phyloP scores from a whole-genome alignment of 2,797 vertebrate species.

The Characodon lateralis region DNA sequence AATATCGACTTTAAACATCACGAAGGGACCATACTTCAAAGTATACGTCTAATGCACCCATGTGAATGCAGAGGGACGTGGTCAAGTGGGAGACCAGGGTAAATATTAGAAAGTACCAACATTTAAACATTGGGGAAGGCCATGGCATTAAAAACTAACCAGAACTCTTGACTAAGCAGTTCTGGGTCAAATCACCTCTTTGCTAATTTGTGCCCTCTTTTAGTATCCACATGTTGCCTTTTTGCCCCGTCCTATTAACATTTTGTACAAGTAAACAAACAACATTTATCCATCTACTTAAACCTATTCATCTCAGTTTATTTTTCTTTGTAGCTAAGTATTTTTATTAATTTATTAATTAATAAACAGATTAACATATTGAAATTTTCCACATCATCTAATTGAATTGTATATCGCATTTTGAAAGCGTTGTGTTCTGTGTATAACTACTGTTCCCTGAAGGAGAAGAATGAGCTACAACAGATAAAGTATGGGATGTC shows the following conservation, averaged over 20 bases:
- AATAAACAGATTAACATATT: background rate
- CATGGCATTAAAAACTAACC: conserved; percentile 20
- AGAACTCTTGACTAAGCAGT: background rate
- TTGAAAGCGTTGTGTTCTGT: background rate
- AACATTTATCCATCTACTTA: background rate
- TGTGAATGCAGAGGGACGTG: background rate
- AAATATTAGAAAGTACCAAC: background rate
- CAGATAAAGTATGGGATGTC: background rate
- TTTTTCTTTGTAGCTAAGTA: background rate
- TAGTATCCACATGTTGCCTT: background rate
- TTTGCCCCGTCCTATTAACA: background rate
- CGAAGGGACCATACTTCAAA: conserved; percentile 8
- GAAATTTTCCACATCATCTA: background rate
- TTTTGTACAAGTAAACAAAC: background rate
- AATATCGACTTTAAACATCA: conserved; percentile 31
- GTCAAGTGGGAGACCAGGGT: conserved; percentile 6
- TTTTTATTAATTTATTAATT: background rate
- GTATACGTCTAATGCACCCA: conserved; percentile 1
- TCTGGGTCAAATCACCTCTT: background rate
- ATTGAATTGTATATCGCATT: background rate
- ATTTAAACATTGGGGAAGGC: background rate
- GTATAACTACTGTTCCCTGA: background rate
- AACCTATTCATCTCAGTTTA: too few species aligned
- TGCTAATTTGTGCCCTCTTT: background rate
- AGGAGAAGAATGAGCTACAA: background rate